Percentiles rank a stretch among this genome's conserved stretches.
These are phyloP conservation scores for Chydorus sphaericus DNA, from an alignment of 2,888 invertebrate genomes.

Conservation along the genomic window DNA sequence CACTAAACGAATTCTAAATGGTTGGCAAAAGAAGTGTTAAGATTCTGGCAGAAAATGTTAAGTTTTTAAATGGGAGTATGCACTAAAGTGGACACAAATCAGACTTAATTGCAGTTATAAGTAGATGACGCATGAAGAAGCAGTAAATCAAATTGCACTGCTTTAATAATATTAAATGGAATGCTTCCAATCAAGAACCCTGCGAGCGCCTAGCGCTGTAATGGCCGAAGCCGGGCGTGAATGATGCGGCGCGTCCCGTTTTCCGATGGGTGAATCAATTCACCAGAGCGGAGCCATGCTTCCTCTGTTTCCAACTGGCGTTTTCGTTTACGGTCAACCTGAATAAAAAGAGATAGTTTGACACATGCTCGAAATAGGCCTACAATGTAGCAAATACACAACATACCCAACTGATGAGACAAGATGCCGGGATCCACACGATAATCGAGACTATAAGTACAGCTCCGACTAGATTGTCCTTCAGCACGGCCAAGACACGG, in stretches of 20 bases:
- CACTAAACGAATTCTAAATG: too few species aligned
- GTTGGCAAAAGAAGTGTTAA: too few species aligned
- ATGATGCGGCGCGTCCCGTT: background rate
- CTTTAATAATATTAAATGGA: too few species aligned
- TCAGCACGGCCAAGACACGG: slow-evolving; percentile 71
- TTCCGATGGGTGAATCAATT: slow-evolving; percentile 2
- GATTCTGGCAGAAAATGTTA: too few species aligned
- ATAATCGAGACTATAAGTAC: slow-evolving; percentile 80
- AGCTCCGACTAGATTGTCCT: slow-evolving; percentile 86
- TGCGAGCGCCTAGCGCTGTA: slow-evolving; percentile 7
- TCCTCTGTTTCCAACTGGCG: slow-evolving; percentile 8
- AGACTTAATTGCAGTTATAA: too few species aligned
- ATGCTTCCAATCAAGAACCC: too few species aligned
- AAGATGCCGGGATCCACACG: slow-evolving; percentile 88
- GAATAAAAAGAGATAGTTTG: background rate
- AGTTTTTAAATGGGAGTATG: too few species aligned
- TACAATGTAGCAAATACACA: background rate
- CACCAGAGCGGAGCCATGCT: slow-evolving; percentile 5
- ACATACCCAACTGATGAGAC: slow-evolving; percentile 37
- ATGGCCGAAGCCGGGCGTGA: background rate
- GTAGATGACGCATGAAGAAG: too few species aligned
- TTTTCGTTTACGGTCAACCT: slow-evolving; percentile 9
- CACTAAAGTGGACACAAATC: too few species aligned
- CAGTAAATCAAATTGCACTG: too few species aligned
- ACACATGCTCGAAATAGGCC: background rate